Conservation (phyloP, 2,888 invertebrate species). For the Diplazon laetatorius region DNA sequence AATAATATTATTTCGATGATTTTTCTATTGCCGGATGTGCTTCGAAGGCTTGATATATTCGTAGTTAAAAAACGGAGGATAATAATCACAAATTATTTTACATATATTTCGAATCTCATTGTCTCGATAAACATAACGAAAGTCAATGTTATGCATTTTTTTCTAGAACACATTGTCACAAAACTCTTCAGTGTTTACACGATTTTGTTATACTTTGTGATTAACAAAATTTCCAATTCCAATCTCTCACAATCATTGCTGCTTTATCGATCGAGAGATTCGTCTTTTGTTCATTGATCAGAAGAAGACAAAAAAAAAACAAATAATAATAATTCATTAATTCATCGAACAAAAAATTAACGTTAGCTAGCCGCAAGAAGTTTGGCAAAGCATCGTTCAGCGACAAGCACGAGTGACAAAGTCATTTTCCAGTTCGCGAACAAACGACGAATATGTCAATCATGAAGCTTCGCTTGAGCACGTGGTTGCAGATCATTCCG, state of each 20-base stretch:
- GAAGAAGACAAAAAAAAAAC: no score
- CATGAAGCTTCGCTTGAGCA: slow-evolving; percentile 63
- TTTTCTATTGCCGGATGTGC: slow-evolving; percentile 69
- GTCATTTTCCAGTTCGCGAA: slow-evolving; percentile 13
- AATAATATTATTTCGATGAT: slow-evolving; percentile 38
- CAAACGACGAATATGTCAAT: slow-evolving; percentile 52
- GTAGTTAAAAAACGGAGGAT: slow-evolving; percentile 18
- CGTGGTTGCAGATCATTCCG: slow-evolving; percentile 43
- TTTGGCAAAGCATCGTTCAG: slow-evolving; percentile 25
- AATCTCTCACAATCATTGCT: slow-evolving; percentile 25
- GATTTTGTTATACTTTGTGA: neutral
- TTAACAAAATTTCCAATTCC: neutral
- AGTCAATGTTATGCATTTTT: slow-evolving; percentile 1
- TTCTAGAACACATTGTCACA: neutral
- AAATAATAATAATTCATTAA: slow-evolving; percentile 1
- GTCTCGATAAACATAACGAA: neutral
- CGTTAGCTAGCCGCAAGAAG: slow-evolving; percentile 14
- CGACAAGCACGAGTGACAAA: slow-evolving; percentile 7
- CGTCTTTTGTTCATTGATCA: neutral
- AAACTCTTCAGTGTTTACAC: slow-evolving; percentile 4
- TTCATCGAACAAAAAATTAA: slow-evolving; percentile 10
- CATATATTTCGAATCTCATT: neutral
- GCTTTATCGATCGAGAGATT: neutral
- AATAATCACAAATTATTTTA: slow-evolving; percentile 20
- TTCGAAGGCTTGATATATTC: slow-evolving; percentile 68